These are phyloP conservation scores for Erithacus rubecula DNA, from an alignment of 2,797 vertebrate species.

Conservation along the genomic window DNA sequence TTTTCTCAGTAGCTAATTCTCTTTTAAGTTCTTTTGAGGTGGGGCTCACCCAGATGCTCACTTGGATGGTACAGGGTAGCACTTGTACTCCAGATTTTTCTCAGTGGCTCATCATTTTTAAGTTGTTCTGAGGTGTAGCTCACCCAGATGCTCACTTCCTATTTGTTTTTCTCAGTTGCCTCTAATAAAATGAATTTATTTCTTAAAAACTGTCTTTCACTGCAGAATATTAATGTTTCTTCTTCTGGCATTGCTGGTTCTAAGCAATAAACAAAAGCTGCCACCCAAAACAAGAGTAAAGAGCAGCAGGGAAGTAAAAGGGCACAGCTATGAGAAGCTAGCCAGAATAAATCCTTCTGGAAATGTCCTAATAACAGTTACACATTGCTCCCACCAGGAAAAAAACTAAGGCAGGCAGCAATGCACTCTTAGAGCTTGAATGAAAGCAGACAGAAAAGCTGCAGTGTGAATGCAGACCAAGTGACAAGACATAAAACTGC, in stretches of 20 bases:
- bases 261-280: slow-evolving; percentile 65
- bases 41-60: no score
- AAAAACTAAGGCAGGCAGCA: background rate
- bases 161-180: slow-evolving; percentile 4
- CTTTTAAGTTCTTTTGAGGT: background rate
- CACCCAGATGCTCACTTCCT: background rate
- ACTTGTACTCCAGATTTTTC: background rate
- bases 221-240: slow-evolving; percentile 51
- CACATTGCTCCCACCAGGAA: background rate
- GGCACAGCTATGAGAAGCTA: background rate
- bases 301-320: slow-evolving; percentile 13
- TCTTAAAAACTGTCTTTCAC: slow-evolving; percentile 57
- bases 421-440: background rate
- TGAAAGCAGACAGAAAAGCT: background rate
- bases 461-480: background rate
- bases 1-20: no score
- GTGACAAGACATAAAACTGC: background rate
- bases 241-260: slow-evolving; percentile 59
- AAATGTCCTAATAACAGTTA: background rate
- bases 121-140: background rate
- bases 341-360: background rate
- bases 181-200: slow-evolving; percentile 61
- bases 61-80: background rate
- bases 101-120: background rate
- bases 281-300: slow-evolving; percentile 28